Evolutionary conservation across 2,797 vertebrate genomes (phyloP).

Genomic region (Enteromius thamalakanensis): DNA sequence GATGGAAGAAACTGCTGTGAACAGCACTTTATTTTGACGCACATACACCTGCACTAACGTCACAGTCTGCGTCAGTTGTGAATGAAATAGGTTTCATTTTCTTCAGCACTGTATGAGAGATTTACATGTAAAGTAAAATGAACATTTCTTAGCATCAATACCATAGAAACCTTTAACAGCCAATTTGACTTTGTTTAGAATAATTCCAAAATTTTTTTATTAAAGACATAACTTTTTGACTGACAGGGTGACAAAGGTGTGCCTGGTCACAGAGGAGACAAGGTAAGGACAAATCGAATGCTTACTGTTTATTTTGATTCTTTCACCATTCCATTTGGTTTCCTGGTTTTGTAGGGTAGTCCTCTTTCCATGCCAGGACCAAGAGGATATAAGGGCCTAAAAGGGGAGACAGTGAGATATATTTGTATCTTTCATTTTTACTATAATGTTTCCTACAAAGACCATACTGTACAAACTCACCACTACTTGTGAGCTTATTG

Average conservation of each 20-base stretch:
- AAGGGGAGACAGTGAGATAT: constrained; percentile 82
- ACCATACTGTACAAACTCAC: neutral
- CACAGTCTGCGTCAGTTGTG: neutral
- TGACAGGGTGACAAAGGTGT: constrained; percentile 82
- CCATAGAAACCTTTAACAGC: neutral
- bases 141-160: neutral
- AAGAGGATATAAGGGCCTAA: constrained; percentile 86
- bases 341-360: constrained; percentile 77
- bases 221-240: constrained; percentile 25
- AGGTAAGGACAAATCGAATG: constrained; percentile 72
- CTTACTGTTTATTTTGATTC: neutral
- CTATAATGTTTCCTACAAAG: neutral
- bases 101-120: neutral
- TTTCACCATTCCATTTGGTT: neutral
- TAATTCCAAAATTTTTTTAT: neutral
- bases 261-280: constrained; percentile 83
- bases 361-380: constrained; percentile 79
- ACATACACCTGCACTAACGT: constrained; percentile 13
- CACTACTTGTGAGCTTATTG: neutral
- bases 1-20: constrained; percentile 15
- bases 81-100: neutral
- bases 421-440: neutral
- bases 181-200: neutral
- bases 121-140: neutral
- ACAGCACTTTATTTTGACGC: constrained; percentile 19